Base-by-base conservation (phyloP, 1,140 invertebrate genomes). In the Papilio polytes region DNA sequence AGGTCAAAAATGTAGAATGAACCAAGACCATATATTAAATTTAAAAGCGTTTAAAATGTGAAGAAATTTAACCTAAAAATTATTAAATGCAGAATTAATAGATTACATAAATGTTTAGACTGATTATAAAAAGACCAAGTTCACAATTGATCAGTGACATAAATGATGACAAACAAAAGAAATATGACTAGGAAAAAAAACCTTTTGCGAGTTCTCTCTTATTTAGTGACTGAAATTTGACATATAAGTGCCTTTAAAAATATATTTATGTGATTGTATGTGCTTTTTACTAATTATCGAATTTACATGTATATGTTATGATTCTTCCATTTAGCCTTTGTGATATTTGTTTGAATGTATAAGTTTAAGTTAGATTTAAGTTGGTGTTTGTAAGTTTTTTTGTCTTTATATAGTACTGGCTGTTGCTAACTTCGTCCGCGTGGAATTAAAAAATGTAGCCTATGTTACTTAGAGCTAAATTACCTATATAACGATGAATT, bases 251-350 rank as follows among this genome's bases (percentile, higher is more conserved):
- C 77, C 77, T 78, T 78, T 66, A 48, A 78, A 78, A 36, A 41
- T 7, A 78, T 46, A 46, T 36, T 36, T 78, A 78, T 78, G 77
- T 78, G 77, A 78, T 78, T 78, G 74, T 78, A 78, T 59, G 74
- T 78, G 74, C 74, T 56, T 77, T 77, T 63, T 78, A 78, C 44
- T 78, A 78, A 78, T 78, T 66, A 63, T 66, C 77, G 77, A 78
- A 78, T 78, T 78, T 78, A 78, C n/a, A 78, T 78, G 77, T 78
- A 78, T 63, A 41, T 41, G 36, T 78, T 78, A 59, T 81, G 80
- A 83, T 80, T 86, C 85, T 86, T 86, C 85, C 85, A 86, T 83
- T 77, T 85, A 46, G 80, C 76, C 48, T 72, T 82, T 86, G 85
- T 86, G 85, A 86, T 86, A 86, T 86, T 83, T 78, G 81, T 83